Conservation (phyloP, 2,888 invertebrate genomes). For the Lepidonotus clava region DNA sequence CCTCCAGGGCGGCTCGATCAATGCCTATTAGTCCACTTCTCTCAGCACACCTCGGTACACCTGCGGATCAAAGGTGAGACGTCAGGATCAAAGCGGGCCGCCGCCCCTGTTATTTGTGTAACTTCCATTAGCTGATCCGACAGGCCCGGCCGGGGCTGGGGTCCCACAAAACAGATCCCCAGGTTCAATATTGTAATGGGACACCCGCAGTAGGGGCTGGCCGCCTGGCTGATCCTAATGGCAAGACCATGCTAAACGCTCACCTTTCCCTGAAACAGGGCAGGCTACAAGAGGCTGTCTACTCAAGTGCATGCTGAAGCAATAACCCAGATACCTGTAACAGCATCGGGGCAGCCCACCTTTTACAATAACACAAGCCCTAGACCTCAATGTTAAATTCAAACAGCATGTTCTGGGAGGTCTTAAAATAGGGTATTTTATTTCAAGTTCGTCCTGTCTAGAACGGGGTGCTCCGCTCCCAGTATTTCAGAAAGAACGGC, state of each 20-base stretch:
- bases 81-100: conserved; percentile 11
- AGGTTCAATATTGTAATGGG: conserved; percentile 33
- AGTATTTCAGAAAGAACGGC: too few relatives aligned
- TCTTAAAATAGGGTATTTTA: too few relatives aligned
- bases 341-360: too few relatives aligned
- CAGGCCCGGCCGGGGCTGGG: neutral
- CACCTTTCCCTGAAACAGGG: too few relatives aligned
- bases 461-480: too few relatives aligned
- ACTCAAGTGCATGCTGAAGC: too few relatives aligned
- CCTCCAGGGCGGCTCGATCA: neutral
- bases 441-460: too few relatives aligned
- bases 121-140: conserved; percentile 19
- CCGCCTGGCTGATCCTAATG: conserved; percentile 21
- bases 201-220: neutral
- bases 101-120: conserved; percentile 29
- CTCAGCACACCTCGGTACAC: neutral
- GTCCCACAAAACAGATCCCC: conserved; percentile 1
- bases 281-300: too few relatives aligned
- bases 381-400: too few relatives aligned
- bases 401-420: too few relatives aligned
- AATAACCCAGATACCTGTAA: too few relatives aligned
- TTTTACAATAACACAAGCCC: too few relatives aligned
- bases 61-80: conserved; percentile 26
- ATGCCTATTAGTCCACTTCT: neutral
- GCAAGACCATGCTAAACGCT: neutral